Evolutionary conservation across 2,797 vertebrate genomes (phyloP).

Genomic region (Lemur catta): DNA sequence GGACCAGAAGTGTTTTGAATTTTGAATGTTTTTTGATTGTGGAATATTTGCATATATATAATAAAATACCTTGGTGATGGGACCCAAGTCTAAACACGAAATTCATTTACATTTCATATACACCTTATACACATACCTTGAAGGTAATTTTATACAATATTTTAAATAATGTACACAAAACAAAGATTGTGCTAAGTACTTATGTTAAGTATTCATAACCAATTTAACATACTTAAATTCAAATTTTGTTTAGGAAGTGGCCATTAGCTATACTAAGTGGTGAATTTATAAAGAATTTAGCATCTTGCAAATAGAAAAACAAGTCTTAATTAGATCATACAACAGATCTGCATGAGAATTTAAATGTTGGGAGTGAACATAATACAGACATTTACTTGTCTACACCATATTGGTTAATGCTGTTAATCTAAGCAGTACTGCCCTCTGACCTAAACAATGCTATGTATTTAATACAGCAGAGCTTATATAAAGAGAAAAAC

Average conservation of each 20-base stretch:
- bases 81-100: background rate
- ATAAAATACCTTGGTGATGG: background rate
- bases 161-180: background rate
- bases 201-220: background rate
- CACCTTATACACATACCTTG: background rate
- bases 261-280: background rate
- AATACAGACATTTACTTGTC: background rate
- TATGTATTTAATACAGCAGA: background rate
- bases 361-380: background rate
- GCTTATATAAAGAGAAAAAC: background rate
- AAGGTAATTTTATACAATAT: background rate
- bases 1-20: background rate
- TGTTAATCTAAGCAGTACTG: background rate
- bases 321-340: background rate
- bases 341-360: background rate
- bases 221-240: background rate
- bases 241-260: background rate
- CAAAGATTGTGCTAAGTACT: background rate
- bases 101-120: background rate
- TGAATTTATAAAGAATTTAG: background rate
- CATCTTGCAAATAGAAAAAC: background rate
- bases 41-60: background rate
- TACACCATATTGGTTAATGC: background rate
- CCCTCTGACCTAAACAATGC: background rate
- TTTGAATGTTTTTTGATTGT: background rate